phyloP scores from a whole-genome alignment of 2,888 invertebrate genomes.

The Phyllotreta striolata region DNA sequence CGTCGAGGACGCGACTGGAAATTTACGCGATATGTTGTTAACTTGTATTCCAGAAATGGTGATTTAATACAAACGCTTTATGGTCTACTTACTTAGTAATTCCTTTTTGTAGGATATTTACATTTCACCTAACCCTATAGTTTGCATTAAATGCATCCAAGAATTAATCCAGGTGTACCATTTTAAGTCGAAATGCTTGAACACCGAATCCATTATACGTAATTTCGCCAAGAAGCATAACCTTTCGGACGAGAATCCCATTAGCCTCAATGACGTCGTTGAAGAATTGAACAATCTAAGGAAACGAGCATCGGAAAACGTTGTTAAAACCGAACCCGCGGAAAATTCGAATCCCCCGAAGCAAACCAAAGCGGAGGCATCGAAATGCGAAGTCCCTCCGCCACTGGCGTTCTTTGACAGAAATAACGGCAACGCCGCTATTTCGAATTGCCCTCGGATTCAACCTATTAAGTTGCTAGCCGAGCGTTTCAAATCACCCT shows the following conservation, averaged over 20 bases:
- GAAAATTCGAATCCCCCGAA: neutral
- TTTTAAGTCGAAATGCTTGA: slow-evolving; percentile 50
- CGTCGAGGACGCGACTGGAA: slow-evolving; percentile 45
- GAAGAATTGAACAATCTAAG: slow-evolving; percentile 35
- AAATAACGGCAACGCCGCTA: neutral
- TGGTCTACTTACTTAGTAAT: neutral
- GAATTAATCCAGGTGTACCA: slow-evolving; percentile 49
- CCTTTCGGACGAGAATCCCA: slow-evolving; percentile 44
- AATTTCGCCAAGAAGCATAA: slow-evolving; percentile 47
- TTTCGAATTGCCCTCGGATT: too few relatives aligned
- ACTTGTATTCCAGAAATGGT: slow-evolving; percentile 53
- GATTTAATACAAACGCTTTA: neutral
- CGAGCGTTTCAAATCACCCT: too few relatives aligned
- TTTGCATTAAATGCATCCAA: slow-evolving; percentile 49
- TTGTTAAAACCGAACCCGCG: neutral
- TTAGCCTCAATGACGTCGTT: slow-evolving; percentile 47
- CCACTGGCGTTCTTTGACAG: neutral
- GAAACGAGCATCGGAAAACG: too few relatives aligned
- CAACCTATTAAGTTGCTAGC: too few relatives aligned
- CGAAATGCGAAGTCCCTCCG: too few relatives aligned
- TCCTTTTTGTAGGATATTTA: slow-evolving; percentile 50
- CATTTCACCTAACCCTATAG: slow-evolving; percentile 48
- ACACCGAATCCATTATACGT: slow-evolving; percentile 48
- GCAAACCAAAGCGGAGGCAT: too few relatives aligned
- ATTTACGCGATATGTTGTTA: slow-evolving; percentile 49